These are phyloP conservation scores for Hemistola chrysoprasaria DNA, from an alignment of 2,888 invertebrate species.

Conservation along the genomic window DNA sequence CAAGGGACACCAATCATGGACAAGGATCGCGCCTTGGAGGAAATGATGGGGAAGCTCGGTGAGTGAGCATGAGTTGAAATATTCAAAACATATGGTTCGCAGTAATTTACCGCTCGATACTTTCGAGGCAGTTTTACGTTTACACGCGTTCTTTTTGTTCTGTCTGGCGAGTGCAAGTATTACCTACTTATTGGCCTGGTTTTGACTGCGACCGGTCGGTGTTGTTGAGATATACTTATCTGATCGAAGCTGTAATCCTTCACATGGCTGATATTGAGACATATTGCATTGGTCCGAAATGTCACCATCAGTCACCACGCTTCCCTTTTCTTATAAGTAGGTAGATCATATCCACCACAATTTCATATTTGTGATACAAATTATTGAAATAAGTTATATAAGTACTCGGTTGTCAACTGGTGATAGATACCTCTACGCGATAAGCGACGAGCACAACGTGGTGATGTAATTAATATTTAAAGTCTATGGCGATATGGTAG, in stretches of 20 bases:
- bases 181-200: conserved; percentile 36
- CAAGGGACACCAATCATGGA: conserved; percentile 69
- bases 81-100: conserved; percentile 50
- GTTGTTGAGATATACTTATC: conserved; percentile 43
- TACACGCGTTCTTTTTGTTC: conserved; percentile 34
- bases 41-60: conserved; percentile 86
- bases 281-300: conserved; percentile 29
- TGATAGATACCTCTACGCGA: no score
- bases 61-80: conserved; percentile 42
- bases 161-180: conserved; percentile 29
- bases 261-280: conserved; percentile 27
- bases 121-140: conserved; percentile 40
- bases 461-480: no score
- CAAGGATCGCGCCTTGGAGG: conserved; percentile 84
- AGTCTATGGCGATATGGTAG: no score
- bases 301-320: conserved; percentile 19
- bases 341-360: no score
- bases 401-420: no score
- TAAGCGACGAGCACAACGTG: no score
- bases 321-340: no score
- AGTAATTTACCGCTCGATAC: conserved; percentile 18
- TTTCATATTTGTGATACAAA: no score
- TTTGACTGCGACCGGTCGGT: conserved; percentile 39
- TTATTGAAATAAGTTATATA: no score
- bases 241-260: conserved; percentile 38